phyloP scores from a whole-genome alignment of 2,113 vertebrate genomes.

The Zosterops borbonicus region DNA sequence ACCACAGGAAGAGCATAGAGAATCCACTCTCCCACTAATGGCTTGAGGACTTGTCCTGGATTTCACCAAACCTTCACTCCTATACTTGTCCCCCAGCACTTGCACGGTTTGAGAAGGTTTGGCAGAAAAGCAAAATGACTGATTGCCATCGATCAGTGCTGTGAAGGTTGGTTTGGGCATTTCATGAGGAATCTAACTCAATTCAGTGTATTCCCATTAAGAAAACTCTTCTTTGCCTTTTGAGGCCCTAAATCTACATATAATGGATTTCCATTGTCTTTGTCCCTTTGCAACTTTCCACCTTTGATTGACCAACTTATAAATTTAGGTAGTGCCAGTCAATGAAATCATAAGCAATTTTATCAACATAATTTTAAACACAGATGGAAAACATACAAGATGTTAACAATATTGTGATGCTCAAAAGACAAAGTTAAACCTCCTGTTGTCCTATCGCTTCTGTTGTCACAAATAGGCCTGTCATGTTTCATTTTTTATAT shows the following conservation, averaged over 20 bases:
- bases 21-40: neutral
- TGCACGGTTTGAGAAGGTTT: neutral
- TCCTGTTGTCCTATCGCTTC: neutral
- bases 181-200: neutral
- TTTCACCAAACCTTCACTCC: neutral
- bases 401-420: neutral
- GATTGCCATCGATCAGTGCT: neutral
- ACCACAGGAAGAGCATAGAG: neutral
- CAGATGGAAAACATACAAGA: neutral
- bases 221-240: neutral
- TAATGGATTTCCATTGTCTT: neutral
- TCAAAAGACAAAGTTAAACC: neutral
- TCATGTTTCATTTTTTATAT: neutral
- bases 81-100: neutral
- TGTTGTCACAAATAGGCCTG: neutral
- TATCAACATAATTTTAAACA: neutral
- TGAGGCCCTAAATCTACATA: neutral
- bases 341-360: neutral
- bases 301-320: neutral
- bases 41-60: neutral
- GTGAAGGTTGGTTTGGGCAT: neutral
- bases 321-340: neutral
- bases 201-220: neutral
- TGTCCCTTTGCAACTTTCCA: neutral
- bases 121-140: neutral